A percentile compares a stretch with the other conserved stretches of the same genome.
Evolutionary conservation across 1,140 invertebrate genomes (phyloP).

Genomic region (Drosophila nasuta): DNA sequence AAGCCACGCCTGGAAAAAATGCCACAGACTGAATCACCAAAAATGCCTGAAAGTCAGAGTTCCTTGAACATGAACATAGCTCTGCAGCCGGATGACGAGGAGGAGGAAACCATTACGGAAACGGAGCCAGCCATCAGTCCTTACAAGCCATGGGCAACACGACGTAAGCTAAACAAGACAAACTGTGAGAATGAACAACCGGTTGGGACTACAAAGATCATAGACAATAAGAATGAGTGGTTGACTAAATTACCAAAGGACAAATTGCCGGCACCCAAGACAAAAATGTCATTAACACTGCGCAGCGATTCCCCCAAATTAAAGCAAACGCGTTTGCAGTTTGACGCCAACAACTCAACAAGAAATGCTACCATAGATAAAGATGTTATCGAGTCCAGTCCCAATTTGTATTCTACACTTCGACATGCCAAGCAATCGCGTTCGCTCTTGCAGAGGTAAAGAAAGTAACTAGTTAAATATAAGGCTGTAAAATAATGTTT

Average conservation of each 20-base stretch:
- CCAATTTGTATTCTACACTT: conserved; percentile 50
- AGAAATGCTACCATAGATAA: conserved; percentile 40
- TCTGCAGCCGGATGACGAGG: conserved; percentile 42
- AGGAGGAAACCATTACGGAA: conserved; percentile 67
- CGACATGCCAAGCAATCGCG: conserved; percentile 52
- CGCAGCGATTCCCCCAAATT: conserved; percentile 39
- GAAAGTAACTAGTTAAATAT: background rate
- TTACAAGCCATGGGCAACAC: conserved; percentile 37
- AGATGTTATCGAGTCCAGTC: conserved; percentile 70
- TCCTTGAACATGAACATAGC: conserved; percentile 76
- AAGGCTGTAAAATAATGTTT: background rate
- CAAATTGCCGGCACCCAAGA: conserved; percentile 16
- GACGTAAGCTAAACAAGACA: conserved; percentile 32
- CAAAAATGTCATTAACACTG: conserved; percentile 60
- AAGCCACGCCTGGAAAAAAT: conserved; percentile 30
- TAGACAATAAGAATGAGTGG: conserved; percentile 24
- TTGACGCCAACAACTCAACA: conserved; percentile 32
- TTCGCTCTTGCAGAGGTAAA: conserved; percentile 62
- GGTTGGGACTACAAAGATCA: background rate
- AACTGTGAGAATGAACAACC: conserved; percentile 61
- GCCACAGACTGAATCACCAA: conserved; percentile 46
- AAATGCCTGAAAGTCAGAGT: conserved; percentile 52
- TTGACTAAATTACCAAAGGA: conserved; percentile 51
- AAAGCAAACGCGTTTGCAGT: conserved; percentile 66
- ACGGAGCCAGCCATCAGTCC: conserved; percentile 56